A percentile compares a stretch with the other conserved stretches of the same genome.
Conservation (phyloP, 2,113 vertebrate species). For the Albula goreensis region DNA sequence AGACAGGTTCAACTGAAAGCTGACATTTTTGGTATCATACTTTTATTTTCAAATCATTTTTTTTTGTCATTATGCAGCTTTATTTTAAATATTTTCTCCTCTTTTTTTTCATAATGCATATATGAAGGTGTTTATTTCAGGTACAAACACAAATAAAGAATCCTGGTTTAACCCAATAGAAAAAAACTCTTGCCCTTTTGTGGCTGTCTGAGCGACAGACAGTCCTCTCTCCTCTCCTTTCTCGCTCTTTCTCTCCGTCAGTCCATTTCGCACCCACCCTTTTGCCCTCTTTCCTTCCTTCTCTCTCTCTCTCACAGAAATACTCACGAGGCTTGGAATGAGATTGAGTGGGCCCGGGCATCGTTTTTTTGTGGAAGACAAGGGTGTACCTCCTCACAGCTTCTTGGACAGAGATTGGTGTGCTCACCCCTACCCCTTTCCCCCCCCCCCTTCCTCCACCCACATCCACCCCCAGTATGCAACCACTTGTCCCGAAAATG, state of each 20-base stretch:
- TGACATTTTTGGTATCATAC: slow-evolving; percentile 5
- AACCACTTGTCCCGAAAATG: background rate
- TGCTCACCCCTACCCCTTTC: background rate
- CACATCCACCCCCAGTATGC: background rate
- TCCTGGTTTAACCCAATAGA: slow-evolving; percentile 4
- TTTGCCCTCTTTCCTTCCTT: background rate
- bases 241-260: background rate
- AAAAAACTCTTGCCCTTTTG: background rate
- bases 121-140: slow-evolving; percentile 16
- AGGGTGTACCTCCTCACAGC: background rate
- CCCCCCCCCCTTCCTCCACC: slow-evolving; percentile 21
- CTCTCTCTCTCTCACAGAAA: background rate
- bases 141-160: slow-evolving; percentile 24
- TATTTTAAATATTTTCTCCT: background rate
- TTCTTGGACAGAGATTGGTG: background rate
- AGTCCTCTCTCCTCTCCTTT: background rate
- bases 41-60: slow-evolving; percentile 28
- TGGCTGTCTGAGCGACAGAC: background rate
- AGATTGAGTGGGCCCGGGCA: background rate
- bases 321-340: background rate
- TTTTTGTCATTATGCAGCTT: slow-evolving; percentile 21
- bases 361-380: background rate
- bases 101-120: slow-evolving; percentile 22
- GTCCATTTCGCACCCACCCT: background rate
- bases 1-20: background rate